These are phyloP conservation scores for Thermophis baileyi DNA, from an alignment of 2,113 vertebrate genomes.

Conservation along the genomic window DNA sequence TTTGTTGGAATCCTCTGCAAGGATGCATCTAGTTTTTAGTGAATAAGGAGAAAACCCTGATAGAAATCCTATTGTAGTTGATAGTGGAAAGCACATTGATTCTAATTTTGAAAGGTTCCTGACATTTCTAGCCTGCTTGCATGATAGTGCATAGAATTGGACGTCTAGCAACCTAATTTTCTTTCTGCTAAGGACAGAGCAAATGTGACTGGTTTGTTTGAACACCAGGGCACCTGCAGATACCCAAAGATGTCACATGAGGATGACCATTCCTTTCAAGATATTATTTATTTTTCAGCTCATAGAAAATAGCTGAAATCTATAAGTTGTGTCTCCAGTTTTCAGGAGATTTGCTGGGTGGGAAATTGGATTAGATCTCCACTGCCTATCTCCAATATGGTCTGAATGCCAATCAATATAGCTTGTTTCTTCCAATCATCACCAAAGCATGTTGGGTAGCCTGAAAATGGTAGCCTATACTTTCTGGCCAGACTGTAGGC, in stretches of 20 bases:
- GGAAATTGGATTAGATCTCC: not conserved
- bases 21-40: not conserved
- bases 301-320: not conserved
- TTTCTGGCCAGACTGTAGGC: not conserved
- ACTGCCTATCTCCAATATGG: not conserved
- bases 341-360: not conserved
- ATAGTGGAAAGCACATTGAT: not conserved
- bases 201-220: not conserved
- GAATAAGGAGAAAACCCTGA: not conserved
- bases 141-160: not conserved
- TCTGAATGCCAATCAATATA: not conserved
- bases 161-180: not conserved
- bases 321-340: not conserved
- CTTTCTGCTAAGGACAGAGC: not conserved
- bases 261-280: not conserved
- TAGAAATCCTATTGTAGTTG: not conserved
- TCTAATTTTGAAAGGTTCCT: not conserved
- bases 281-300: not conserved
- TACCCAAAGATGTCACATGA: not conserved
- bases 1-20: not conserved
- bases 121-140: not conserved
- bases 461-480: not conserved
- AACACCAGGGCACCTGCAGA: not conserved
- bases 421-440: not conserved
- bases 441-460: not conserved